Conservation (phyloP, 2,113 vertebrate genomes). For the Oryzias celebensis region DNA sequence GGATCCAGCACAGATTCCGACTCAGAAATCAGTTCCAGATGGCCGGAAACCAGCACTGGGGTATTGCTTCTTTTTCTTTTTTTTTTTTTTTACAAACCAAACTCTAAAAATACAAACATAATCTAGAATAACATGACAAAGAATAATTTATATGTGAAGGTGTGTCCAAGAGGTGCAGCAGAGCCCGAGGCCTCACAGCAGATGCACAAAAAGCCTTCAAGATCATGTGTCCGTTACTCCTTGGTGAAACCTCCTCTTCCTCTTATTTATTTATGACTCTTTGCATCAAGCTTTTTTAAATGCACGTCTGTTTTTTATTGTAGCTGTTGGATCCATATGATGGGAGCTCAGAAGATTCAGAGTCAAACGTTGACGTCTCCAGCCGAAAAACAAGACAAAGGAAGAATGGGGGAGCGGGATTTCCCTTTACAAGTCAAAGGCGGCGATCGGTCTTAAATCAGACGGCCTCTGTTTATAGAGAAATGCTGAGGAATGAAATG, state of each 20-base stretch:
- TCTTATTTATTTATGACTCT: conserved; percentile 7
- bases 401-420: conserved; percentile 26
- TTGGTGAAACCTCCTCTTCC: conserved; percentile 33
- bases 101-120: neutral
- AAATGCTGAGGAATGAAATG: conserved; percentile 9
- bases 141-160: too few relatives aligned
- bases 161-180: conserved; percentile 34
- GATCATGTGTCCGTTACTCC: conserved; percentile 48
- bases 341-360: conserved; percentile 83
- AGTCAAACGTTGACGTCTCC: conserved; percentile 47
- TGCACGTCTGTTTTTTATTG: conserved; percentile 10
- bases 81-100: conserved; percentile 1
- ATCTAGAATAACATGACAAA: too few relatives aligned
- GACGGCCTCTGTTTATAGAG: conserved; percentile 27
- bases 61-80: conserved; percentile 46
- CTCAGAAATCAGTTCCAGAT: conserved; percentile 72
- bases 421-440: conserved; percentile 30
- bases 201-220: conserved; percentile 33
- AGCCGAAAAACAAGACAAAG: conserved; percentile 25
- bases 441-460: conserved; percentile 33
- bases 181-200: conserved; percentile 41
- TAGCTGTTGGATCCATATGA: conserved; percentile 86
- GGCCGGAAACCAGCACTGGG: conserved; percentile 77
- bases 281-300: neutral
- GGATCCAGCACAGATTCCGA: conserved; percentile 85